Evolutionary conservation across 2,113 vertebrate species (phyloP), one percentile per base, ranked within the genome.

Genomic region (Numida meleagris): DNA sequence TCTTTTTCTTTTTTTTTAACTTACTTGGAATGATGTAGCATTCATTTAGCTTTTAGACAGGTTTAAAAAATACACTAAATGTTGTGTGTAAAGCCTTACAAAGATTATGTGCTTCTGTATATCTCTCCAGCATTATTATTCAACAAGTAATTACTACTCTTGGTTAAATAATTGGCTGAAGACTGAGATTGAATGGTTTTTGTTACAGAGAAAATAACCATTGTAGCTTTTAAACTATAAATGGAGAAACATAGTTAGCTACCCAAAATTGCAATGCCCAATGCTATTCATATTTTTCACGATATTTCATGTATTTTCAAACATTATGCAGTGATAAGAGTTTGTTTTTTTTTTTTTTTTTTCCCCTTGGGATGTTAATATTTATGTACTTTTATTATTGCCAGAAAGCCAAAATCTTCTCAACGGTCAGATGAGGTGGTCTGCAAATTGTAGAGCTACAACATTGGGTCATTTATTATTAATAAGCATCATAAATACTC

Each of bases 401-500:
- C 93, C 82, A 93, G 83, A 97, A 96, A 94, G 25, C 34, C 85
- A 86, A 85, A 73, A 82, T 94, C 71, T 91, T 97, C 83, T 89
- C 87, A 88, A 72, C 10, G 55, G 96, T 97, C 97, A 97, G 94
- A 96, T 93, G 90, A 96, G 90, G 73, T 95, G 94, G 83, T 96
- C 95, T 97, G 90, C 81, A 96, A 96, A 97, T 81, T 96, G 79
- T 80, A 94, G 66, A 89, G 70, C 55, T 96, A 89, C 90, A 94
- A 67, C 89, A 86, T 75, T 86, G 77, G 14, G 79, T 96, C 84
- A 97, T 98, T 93, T 96, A 97, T 97, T 98, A 97, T 98, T 97
- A 96, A 98, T 94, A 55, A 40, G 87, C 53, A 89, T 97, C 96
- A 97, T 98, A 97, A 97, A 97, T 97, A 97, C 93, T 75, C 80